A percentile compares a stretch with the other conserved stretches of the same genome.
These are phyloP conservation scores for Drosophila demipolita DNA, from an alignment of 2,888 invertebrate species.

Conservation along the genomic window DNA sequence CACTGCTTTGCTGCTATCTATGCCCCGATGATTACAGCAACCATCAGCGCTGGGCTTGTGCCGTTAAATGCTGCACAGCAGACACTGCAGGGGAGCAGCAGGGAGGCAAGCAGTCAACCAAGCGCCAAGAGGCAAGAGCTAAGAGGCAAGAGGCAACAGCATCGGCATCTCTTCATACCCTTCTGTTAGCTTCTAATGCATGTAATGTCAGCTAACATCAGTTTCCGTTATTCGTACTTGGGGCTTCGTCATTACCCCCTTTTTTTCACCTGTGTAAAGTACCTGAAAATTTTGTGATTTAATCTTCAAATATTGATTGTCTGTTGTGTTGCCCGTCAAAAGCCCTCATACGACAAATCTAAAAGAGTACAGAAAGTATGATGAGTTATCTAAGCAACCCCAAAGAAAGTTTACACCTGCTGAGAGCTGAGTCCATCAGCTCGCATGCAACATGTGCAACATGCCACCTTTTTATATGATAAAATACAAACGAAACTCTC, in stretches of 20 bases:
- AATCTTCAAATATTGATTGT: slow-evolving; percentile 59
- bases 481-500: background rate
- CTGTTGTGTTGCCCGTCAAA: slow-evolving; percentile 10
- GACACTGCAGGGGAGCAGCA: slow-evolving; percentile 31
- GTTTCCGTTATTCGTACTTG: slow-evolving; percentile 58
- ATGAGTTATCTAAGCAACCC: background rate
- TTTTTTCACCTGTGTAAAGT: slow-evolving; percentile 34
- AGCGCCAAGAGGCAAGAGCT: background rate
- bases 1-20: slow-evolving; percentile 66
- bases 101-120: background rate
- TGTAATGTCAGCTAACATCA: slow-evolving; percentile 77
- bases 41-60: slow-evolving; percentile 64
- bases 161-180: slow-evolving; percentile 29
- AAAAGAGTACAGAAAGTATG: background rate
- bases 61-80: slow-evolving; percentile 57
- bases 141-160: slow-evolving; percentile 3
- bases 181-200: slow-evolving; percentile 78
- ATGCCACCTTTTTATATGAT: background rate
- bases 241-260: slow-evolving; percentile 7
- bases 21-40: slow-evolving; percentile 71
- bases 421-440: background rate
- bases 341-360: background rate
- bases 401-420: background rate
- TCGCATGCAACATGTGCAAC: background rate
- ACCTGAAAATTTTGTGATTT: slow-evolving; percentile 40